Conservation (phyloP, 2,888 invertebrate species). For the Drosophila phalerata region DNA sequence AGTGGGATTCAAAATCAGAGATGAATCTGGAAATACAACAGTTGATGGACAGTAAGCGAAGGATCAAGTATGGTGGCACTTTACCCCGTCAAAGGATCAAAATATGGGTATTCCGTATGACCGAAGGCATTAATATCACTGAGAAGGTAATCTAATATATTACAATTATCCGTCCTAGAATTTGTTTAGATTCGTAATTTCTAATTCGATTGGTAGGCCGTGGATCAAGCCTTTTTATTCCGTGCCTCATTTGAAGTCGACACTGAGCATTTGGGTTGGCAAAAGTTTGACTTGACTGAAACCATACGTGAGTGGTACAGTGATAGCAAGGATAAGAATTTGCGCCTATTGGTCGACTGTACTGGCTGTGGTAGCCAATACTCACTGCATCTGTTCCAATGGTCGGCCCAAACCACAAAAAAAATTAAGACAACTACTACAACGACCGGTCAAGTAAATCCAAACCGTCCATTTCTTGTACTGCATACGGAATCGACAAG, state of each 20-base stretch:
- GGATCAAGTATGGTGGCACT: constrained; percentile 21
- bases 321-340: constrained; percentile 83
- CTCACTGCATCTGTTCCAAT: constrained; percentile 88
- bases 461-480: constrained; percentile 93
- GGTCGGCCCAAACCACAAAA: constrained; percentile 23
- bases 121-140: constrained; percentile 71
- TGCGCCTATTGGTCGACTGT: constrained; percentile 93
- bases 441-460: constrained; percentile 85
- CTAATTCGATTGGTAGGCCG: constrained; percentile 85
- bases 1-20: constrained; percentile 35
- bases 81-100: constrained; percentile 67
- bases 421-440: constrained; percentile 15
- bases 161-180: background rate
- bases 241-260: constrained; percentile 87
- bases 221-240: constrained; percentile 87
- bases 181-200: background rate
- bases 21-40: constrained; percentile 30
- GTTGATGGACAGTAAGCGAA: constrained; percentile 38
- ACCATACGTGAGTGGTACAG: constrained; percentile 91
- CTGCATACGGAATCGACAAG: constrained; percentile 91
- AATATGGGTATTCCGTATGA: constrained; percentile 83
- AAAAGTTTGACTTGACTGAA: constrained; percentile 93
- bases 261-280: constrained; percentile 92
- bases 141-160: constrained; percentile 69
- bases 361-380: constrained; percentile 92